Conservation (phyloP, 2,888 invertebrate genomes). For the Yponomeuta evonymella region DNA sequence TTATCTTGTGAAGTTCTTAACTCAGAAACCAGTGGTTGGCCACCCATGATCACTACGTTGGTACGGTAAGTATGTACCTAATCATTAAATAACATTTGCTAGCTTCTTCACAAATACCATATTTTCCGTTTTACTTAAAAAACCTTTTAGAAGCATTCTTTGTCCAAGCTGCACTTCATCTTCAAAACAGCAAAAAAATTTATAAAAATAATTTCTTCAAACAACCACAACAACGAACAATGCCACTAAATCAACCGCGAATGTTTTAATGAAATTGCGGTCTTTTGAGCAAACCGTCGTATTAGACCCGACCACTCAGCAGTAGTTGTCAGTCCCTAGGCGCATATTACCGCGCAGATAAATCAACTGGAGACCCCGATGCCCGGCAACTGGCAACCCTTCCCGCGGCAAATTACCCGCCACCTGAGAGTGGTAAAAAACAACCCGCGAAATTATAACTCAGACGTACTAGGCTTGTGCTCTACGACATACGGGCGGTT, state of each 20-base stretch:
- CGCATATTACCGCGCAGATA: conserved; percentile 59
- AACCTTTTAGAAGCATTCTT: neutral
- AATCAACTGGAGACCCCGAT: conserved; percentile 65
- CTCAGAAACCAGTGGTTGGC: too few species aligned
- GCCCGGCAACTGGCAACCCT: conserved; percentile 63
- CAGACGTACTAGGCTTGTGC: neutral
- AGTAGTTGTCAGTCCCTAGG: conserved; percentile 44
- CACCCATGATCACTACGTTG: too few species aligned
- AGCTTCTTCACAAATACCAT: too few species aligned
- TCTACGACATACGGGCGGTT: too few species aligned
- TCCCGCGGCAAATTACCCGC: conserved; percentile 65
- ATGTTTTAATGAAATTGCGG: neutral
- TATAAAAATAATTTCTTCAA: neutral
- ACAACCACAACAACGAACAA: neutral
- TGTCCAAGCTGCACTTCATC: neutral
- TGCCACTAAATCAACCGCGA: neutral
- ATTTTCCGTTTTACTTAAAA: too few species aligned
- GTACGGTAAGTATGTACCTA: too few species aligned
- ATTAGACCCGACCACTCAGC: neutral
- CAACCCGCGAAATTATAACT: conserved; percentile 48
- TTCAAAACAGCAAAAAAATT: neutral
- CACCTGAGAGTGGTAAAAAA: conserved; percentile 74
- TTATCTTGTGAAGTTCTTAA: too few species aligned
- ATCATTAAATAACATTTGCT: too few species aligned
- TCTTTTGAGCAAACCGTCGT: neutral